Base-by-base conservation (phyloP, 2,113 vertebrate genomes). In the Cryptomyrus ogoouensis region DNA sequence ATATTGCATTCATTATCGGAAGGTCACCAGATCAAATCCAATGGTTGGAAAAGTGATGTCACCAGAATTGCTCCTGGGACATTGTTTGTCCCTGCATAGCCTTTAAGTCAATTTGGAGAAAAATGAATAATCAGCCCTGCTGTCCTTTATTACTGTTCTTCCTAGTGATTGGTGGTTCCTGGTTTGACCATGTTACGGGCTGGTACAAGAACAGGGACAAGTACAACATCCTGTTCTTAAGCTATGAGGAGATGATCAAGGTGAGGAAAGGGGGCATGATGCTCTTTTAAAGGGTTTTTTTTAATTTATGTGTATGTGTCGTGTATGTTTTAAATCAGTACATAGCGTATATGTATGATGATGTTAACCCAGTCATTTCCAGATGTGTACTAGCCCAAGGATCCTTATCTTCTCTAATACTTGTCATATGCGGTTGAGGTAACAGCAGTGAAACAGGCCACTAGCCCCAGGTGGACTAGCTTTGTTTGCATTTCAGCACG, bases 161-260 rank as follows among this genome's bases (percentile, higher is more conserved):
- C 2, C 5, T 89, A 96, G 95, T 95, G 12, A 0, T 91, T 3
- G 90, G 21, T 42, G 93, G 93, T 31, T 91, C 66, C 0, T 96
- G 95, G 95, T 91, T 95, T 80, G 95, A 96, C 88, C 94, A 95
- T 0, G 8, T 96, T n/a, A 92, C 12, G 92, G 95, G 94, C 90
- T 95, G 95, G 95, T 94, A 91, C 58, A 90, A 88, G 46, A 94
- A 96, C 58, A 95, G 90, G 89, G 91, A 94, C 46, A 93, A 96
- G 62, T 96, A 95, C 93, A 95, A 93, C 88, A 95, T 96, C 87
- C 91, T 96, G 19, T 96, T 96, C 89, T 87, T 96, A 44, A 94
- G 92, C 21, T 97, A 94, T 62, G 95, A 97, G 90, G 95, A 96
- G 13, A 95, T 96, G 95, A 95, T 94, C 86, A 96, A 95, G 94